These are phyloP conservation scores for Protonemura montana DNA, from an alignment of 2,888 invertebrate genomes.

Conservation along the genomic window DNA sequence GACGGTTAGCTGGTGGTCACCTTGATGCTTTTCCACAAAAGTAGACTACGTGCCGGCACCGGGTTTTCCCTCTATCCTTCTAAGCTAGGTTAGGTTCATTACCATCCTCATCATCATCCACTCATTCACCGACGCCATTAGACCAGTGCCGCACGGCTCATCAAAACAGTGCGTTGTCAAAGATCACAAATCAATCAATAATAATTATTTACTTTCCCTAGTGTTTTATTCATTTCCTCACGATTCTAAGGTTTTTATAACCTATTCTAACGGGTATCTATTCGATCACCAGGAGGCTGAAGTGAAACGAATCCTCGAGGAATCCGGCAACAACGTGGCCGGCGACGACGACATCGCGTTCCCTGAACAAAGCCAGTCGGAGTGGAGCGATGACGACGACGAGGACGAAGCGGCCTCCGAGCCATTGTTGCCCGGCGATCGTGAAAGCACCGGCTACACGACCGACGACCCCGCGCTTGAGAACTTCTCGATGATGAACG, in stretches of 20 bases:
- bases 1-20: too few species aligned
- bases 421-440: constrained; percentile 61
- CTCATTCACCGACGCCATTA: too few species aligned
- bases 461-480: constrained; percentile 87
- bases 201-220: too few species aligned
- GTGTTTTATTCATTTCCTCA: too few species aligned
- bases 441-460: constrained; percentile 81
- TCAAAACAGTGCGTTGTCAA: too few species aligned
- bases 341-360: constrained; percentile 49
- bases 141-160: too few species aligned
- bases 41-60: too few species aligned
- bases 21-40: too few species aligned
- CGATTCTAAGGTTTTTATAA: not conserved
- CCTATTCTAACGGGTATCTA: not conserved
- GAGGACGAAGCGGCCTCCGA: constrained; percentile 72
- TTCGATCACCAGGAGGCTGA: constrained; percentile 59
- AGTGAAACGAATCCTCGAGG: constrained; percentile 61
- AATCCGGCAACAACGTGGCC: constrained; percentile 48
- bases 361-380: constrained; percentile 72
- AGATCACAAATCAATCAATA: too few species aligned
- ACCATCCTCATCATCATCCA: too few species aligned
- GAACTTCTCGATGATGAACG: constrained; percentile 84
- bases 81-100: too few species aligned
- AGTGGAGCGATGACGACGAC: constrained; percentile 77
- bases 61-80: too few species aligned